phyloP scores from a whole-genome alignment of 92 coral and sea anemone species.

The Diadumene lineata region DNA sequence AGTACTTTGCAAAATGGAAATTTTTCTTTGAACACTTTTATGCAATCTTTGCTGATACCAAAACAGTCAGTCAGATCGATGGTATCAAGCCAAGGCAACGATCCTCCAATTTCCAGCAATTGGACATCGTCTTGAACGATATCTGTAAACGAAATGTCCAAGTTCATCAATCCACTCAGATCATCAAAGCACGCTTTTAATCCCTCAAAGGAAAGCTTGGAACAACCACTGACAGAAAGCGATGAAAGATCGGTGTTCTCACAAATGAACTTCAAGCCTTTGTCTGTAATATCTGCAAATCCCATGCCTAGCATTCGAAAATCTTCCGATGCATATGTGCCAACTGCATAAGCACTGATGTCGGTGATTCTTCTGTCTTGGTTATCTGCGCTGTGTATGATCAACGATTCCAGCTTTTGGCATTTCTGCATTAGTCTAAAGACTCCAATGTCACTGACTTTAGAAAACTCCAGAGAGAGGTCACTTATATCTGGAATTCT shows the following conservation, averaged over 20 bases:
- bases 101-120: slow-evolving; percentile 79
- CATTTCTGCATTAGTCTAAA: slow-evolving; percentile 78
- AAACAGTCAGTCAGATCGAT: slow-evolving; percentile 87
- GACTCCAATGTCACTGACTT: slow-evolving; percentile 86
- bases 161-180: slow-evolving; percentile 67
- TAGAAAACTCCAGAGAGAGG: slow-evolving; percentile 84
- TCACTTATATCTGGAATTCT: slow-evolving; percentile 73
- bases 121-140: slow-evolving; percentile 72
- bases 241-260: slow-evolving; percentile 78
- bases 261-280: slow-evolving; percentile 82
- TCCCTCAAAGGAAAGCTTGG: slow-evolving; percentile 82
- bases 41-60: slow-evolving; percentile 66
- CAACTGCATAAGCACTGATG: slow-evolving; percentile 75
- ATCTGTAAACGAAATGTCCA: slow-evolving; percentile 93
- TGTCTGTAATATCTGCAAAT: slow-evolving; percentile 91
- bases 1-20: slow-evolving; percentile 76
- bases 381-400: slow-evolving; percentile 81
- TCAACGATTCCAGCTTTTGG: slow-evolving; percentile 71
- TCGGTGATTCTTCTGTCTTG: slow-evolving; percentile 78
- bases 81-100: slow-evolving; percentile 81
- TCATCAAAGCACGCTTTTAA: slow-evolving; percentile 73
- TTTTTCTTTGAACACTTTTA: slow-evolving; percentile 61
- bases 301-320: slow-evolving; percentile 86
- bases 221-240: slow-evolving; percentile 81
- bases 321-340: slow-evolving; percentile 77